phyloP scores from a whole-genome alignment of 2,113 vertebrate genomes.

The Oxyura jamaicensis region DNA sequence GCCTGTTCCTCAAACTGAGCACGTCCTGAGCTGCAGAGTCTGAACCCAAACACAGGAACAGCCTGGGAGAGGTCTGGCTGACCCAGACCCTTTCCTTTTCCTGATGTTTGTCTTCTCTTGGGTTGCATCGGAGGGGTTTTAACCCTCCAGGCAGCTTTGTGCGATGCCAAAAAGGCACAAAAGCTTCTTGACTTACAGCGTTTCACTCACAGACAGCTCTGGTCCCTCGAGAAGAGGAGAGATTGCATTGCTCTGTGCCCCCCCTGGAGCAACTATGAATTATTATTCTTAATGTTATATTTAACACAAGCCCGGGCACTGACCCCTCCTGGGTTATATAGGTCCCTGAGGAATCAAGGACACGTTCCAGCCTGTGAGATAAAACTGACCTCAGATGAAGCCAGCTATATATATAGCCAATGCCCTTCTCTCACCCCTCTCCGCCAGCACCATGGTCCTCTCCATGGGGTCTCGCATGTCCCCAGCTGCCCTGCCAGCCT shows the following conservation, averaged over 20 bases:
- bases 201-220: not conserved
- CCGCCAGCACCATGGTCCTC: not conserved
- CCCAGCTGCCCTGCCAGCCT: not conserved
- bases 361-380: not conserved
- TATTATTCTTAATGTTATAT: not conserved
- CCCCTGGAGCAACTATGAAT: not conserved
- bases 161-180: not conserved
- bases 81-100: not conserved
- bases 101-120: not conserved
- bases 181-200: accelerated
- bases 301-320: not conserved
- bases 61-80: not conserved
- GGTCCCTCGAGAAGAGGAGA: not conserved
- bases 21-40: not conserved
- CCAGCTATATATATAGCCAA: not conserved
- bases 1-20: not conserved
- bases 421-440: not conserved
- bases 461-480: not conserved
- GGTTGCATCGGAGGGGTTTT: not conserved
- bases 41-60: not conserved
- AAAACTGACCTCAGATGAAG: not conserved
- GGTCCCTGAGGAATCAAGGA: not conserved
- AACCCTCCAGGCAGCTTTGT: not conserved
- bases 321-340: not conserved
- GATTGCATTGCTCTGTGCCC: not conserved